Conservation (phyloP, 2,797 vertebrate genomes). For the Microhierax caerulescens region DNA sequence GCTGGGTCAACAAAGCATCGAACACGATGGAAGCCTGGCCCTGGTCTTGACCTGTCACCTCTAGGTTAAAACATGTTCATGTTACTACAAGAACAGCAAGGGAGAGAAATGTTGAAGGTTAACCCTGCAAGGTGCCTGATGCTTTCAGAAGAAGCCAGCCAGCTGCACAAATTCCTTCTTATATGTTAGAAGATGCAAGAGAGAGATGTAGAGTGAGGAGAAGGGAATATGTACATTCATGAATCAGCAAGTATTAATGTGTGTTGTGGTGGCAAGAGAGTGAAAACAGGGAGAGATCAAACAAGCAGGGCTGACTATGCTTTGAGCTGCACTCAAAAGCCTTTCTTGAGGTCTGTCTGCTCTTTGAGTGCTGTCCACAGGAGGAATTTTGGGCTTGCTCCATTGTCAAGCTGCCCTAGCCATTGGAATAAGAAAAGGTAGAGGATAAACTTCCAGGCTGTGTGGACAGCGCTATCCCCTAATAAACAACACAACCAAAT, state of each 20-base stretch:
- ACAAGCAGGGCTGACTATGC: background rate
- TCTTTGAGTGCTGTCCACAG: background rate
- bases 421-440: background rate
- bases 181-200: background rate
- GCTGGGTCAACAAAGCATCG: background rate
- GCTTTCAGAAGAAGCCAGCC: background rate
- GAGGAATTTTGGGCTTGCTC: background rate
- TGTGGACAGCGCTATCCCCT: background rate
- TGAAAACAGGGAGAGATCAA: background rate
- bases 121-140: background rate
- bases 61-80: background rate
- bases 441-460: background rate
- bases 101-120: background rate
- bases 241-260: background rate
- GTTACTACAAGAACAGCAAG: background rate
- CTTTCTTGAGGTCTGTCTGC: background rate
- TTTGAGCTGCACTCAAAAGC: background rate
- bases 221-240: background rate
- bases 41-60: background rate
- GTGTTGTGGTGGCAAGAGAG: background rate
- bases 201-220: background rate
- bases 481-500: background rate
- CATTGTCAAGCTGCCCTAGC: background rate
- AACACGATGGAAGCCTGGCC: background rate
- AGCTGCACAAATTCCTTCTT: background rate